Conservation (phyloP, 1,140 invertebrate genomes). For the Apis cerana region DNA sequence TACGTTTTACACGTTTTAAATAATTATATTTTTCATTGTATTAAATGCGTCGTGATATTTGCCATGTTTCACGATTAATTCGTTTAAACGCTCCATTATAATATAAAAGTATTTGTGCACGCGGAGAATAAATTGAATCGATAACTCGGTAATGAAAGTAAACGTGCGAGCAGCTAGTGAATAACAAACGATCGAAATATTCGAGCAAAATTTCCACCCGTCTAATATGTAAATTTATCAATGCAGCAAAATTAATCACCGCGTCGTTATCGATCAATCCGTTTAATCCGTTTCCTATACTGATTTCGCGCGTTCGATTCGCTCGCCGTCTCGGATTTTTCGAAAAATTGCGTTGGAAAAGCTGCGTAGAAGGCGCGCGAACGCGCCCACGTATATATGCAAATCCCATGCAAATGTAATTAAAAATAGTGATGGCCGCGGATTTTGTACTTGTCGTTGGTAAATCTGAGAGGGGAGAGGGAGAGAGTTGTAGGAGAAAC, state of each 20-base stretch:
- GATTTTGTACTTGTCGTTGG: conserved; percentile 29
- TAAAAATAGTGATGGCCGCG: conserved; percentile 44
- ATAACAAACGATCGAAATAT: not conserved
- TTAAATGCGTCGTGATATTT: not conserved
- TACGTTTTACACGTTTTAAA: not conserved
- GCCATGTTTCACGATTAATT: not conserved
- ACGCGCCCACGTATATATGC: conserved; percentile 28
- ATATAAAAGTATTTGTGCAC: not conserved
- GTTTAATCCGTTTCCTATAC: not conserved
- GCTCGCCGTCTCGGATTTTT: not conserved
- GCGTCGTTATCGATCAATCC: too few relatives aligned
- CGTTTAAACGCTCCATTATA: not conserved
- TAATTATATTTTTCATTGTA: not conserved
- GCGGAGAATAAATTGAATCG: not conserved
- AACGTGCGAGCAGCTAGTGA: not conserved
- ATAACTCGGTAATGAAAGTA: not conserved
- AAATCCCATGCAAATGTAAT: conserved; percentile 51
- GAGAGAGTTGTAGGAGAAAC: not conserved
- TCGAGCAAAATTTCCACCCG: too few relatives aligned
- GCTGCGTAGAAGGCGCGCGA: not conserved
- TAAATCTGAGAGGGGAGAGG: conserved; percentile 4
- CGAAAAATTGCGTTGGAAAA: conserved; percentile 24
- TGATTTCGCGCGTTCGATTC: not conserved
- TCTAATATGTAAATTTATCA: too few relatives aligned
- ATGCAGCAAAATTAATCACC: too few relatives aligned